A percentile compares a stretch with the other conserved stretches of the same genome.
phyloP scores from a whole-genome alignment of 2,888 invertebrate species.

The Ichneumoninae sp. region DNA sequence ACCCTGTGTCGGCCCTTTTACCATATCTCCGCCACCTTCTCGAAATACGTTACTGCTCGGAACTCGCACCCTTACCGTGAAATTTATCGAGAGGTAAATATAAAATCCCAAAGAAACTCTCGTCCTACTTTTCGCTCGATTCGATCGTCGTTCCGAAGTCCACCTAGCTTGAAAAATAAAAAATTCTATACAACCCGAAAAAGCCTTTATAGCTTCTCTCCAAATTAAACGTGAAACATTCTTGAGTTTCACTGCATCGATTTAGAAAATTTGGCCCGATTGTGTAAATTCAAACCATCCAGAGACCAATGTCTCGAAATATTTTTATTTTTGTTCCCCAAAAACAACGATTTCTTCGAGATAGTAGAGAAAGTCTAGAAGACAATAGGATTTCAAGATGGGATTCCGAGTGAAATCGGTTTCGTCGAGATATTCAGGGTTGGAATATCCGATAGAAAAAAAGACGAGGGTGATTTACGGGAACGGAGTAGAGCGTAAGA shows the following conservation, averaged over 20 bases:
- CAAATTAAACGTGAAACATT: no score
- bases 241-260: no score
- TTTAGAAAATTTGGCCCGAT: no score
- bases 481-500: not conserved
- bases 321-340: not conserved
- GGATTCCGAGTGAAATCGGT: constrained; percentile 52
- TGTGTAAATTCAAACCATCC: not conserved
- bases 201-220: no score
- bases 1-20: constrained; percentile 17
- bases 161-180: no score
- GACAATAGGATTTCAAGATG: constrained; percentile 29
- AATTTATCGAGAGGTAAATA: constrained; percentile 58
- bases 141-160: not conserved
- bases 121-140: constrained; percentile 24
- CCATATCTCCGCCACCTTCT: constrained; percentile 5
- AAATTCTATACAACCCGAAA: no score
- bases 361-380: not conserved
- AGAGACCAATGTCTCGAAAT: not conserved
- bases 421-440: constrained; percentile 44
- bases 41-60: constrained; percentile 15
- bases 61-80: constrained; percentile 10
- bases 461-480: constrained; percentile 17
- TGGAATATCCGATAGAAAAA: constrained; percentile 27
- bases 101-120: constrained; percentile 38
- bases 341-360: not conserved